These are phyloP conservation scores for Enteromius paludinosus DNA, from an alignment of 2,797 vertebrate genomes.

Conservation along the genomic window DNA sequence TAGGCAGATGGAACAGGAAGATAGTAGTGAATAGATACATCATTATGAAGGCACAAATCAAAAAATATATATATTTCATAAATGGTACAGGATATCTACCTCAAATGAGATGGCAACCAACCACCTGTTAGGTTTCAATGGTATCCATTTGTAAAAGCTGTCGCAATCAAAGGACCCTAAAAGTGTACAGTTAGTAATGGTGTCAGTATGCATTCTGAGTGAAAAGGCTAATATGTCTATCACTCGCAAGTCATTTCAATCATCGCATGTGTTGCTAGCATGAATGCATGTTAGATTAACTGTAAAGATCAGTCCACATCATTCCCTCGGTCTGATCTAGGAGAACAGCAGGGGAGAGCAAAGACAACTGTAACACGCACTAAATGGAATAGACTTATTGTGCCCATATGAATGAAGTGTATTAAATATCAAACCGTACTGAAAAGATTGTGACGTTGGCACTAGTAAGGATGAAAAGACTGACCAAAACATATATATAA, in stretches of 20 bases:
- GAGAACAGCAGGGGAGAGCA: slow-evolving; percentile 19
- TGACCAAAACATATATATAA: background rate
- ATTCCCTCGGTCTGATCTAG: slow-evolving; percentile 26
- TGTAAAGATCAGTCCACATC: slow-evolving; percentile 25
- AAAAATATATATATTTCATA: slow-evolving; percentile 70
- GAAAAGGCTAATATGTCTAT: slow-evolving; percentile 54
- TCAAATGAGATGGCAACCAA: slow-evolving; percentile 91
- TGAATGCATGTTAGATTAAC: slow-evolving; percentile 75
- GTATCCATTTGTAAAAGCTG: slow-evolving; percentile 97
- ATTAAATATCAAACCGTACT: background rate
- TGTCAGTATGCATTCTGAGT: slow-evolving; percentile 83
- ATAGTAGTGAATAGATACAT: slow-evolving; percentile 41
- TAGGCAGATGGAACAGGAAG: slow-evolving; percentile 33
- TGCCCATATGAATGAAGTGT: background rate
- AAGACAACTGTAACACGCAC: slow-evolving; percentile 6
- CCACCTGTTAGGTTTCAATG: slow-evolving; percentile 92
- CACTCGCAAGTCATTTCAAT: slow-evolving; percentile 63
- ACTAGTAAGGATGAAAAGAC: background rate
- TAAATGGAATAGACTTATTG: background rate
- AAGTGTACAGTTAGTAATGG: slow-evolving; percentile 91
- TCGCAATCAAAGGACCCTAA: slow-evolving; percentile 96
- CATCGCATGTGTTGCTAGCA: slow-evolving; percentile 81
- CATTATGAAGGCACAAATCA: slow-evolving; percentile 53
- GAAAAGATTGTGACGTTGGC: background rate
- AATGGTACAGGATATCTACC: slow-evolving; percentile 87